Evolutionary conservation across 1,140 invertebrate species (phyloP).

Genomic region (Panulirus ornatus): DNA sequence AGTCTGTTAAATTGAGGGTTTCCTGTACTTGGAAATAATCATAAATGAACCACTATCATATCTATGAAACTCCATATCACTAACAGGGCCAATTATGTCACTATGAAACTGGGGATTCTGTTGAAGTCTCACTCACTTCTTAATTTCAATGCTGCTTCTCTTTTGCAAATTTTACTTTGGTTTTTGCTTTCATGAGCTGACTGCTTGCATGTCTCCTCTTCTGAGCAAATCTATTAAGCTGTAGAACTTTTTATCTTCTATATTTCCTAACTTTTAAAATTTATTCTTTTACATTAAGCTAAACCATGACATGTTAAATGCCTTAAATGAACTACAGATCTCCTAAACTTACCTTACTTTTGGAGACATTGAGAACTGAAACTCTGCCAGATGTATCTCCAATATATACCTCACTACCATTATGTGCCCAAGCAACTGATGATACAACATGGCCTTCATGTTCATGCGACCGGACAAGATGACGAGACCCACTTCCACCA

Average conservation of each 20-base stretch:
- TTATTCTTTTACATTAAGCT: not conserved
- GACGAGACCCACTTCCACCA: conserved; percentile 5
- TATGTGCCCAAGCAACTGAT: conserved; percentile 25
- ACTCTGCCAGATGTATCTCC: conserved; percentile 45
- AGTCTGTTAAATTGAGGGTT: too few species aligned
- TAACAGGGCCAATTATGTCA: not conserved
- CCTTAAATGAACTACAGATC: not conserved
- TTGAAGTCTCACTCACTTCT: not conserved
- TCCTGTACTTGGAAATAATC: too few species aligned
- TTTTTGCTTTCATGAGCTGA: too few species aligned
- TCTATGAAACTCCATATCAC: not conserved
- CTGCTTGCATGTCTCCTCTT: too few species aligned
- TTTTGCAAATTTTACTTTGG: too few species aligned
- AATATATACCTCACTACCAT: conserved; percentile 39
- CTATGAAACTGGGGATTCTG: not conserved
- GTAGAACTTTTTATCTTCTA: not conserved
- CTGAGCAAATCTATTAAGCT: not conserved
- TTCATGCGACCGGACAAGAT: conserved; percentile 20
- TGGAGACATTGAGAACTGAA: conserved; percentile 50
- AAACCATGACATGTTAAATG: not conserved
- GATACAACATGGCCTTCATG: conserved; percentile 51
- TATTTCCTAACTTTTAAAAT: not conserved
- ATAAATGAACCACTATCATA: not conserved
- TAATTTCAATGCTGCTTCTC: not conserved
- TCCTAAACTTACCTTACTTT: conserved; percentile 42